Evolutionary conservation across 1,140 invertebrate species (phyloP), one percentile per base, ranked within the genome.

Genomic region (Aphis craccivora): DNA sequence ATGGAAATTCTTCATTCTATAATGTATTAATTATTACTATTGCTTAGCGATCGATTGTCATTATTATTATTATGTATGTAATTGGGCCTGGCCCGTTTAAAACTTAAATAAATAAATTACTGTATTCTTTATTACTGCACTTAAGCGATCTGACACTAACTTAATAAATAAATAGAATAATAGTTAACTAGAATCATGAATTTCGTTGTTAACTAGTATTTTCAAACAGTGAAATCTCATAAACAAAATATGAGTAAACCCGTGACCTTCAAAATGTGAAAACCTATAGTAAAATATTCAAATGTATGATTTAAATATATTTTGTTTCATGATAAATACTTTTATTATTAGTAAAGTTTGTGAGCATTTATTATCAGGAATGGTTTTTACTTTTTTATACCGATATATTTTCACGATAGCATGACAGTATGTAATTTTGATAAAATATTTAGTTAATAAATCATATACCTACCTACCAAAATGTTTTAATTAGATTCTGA

Each of bases 321-420:
- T 86, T 86, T 45, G 20, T 86, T 18, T 86, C 14, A 45, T 86
- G 84, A 86, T 86, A 30, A 45, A 43, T 86, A 86, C 83, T 86
- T 86, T 86, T 86, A 22, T 76, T 76, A 86, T 45, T 86, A 86
- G 25, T 45, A 86, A 86, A 86, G 84, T 86, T 86, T 48, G 25
- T 48, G 40, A 25, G 1, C 84, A 45, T 86, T 86, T 86, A 86
- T 86, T 86, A 86, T 45, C 30, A 45, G 25, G 45, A 86, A 84
- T 40, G 9, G 37, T 86, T 86, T 51, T 43, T 86, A 43, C 40
- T 86, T 45, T 86, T 86, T 86, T 84, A 45, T n/a, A n/a, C 2
- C 23, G 14, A n/a, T 86, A 30, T 86, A 45, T 30, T 86, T 86
- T 45, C 25, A 40, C 40, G 23, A 25, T 8, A 43, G 40, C 22